Evolutionary conservation across 2,888 invertebrate species (phyloP), one percentile per base, ranked within the genome.

Genomic region (Coelopa pilipes): DNA sequence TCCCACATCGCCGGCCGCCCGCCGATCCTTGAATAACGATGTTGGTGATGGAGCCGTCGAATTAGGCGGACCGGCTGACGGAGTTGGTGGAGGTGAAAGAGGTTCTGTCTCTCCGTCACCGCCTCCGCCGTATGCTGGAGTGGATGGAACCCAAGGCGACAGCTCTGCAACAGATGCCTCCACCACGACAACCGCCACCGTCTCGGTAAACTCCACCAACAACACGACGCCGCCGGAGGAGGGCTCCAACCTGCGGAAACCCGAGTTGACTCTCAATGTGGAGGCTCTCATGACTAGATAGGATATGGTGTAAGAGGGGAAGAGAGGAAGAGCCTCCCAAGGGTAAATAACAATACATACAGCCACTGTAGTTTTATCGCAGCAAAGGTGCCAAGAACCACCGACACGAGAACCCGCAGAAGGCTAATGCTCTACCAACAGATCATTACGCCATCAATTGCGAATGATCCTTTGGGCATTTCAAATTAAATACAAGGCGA

Each of bases 241-340:
- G n/a, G 74, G 60, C 47, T 79, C 73, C 24, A 78, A 76, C 62
- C 72, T 74, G 15, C 75, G 79, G 21, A 79, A 80, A 17, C 80
- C 80, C n/a, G 87, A 87, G 79, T 80, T 87, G 50, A 81, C 83
- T 9, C 78, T 87, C 7, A 87, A 84, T 73, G 85, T 84, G 75
- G 85, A 83, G 73, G 80, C 85, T 12, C 79, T 87, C 49, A 73
- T 86, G 67, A 82, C 82, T 75, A 87, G 87, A 85, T 87, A 87
- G 86, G 84, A 79, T 74, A 85, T 86, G 79, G 80, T 87, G 80
- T 86, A 86, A 84, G 70, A 7, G 19, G 53, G 9, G 49, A 10
- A 34, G 34, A 34, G 34, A 7, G n/a, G n/a, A n/a, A n/a, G n/a
- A n/a, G n/a, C n/a, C n/a, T n/a, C n/a, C n/a, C n/a, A n/a, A n/a